These are phyloP conservation scores for Hydrophis major DNA, from an alignment of 2,797 vertebrate genomes.

Conservation along the genomic window DNA sequence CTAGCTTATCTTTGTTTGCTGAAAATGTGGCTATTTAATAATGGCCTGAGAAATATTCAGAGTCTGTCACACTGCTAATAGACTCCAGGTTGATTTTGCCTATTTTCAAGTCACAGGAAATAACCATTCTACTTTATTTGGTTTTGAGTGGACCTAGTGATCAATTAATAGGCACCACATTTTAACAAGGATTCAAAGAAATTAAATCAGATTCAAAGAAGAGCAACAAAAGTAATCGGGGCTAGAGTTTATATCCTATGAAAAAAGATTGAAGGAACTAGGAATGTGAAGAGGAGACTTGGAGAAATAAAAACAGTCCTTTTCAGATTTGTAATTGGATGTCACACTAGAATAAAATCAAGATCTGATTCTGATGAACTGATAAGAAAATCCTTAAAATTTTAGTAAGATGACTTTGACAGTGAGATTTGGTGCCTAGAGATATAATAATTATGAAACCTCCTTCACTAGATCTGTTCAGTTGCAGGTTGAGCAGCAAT, in stretches of 20 bases:
- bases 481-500: not conserved
- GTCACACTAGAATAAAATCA: not conserved
- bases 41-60: not conserved
- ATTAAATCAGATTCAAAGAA: not conserved
- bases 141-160: not conserved
- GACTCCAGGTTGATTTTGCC: not conserved
- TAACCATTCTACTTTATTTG: not conserved
- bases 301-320: not conserved
- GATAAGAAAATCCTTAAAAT: not conserved
- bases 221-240: not conserved
- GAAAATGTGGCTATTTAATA: not conserved
- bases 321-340: not conserved
- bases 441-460: not conserved
- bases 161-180: not conserved
- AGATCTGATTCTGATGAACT: not conserved
- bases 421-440: not conserved
- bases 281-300: not conserved
- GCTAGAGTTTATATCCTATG: not conserved
- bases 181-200: not conserved
- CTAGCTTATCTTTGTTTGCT: not conserved
- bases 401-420: not conserved
- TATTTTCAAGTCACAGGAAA: not conserved
- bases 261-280: not conserved
- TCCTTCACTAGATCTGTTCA: not conserved
- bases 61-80: not conserved